These are phyloP conservation scores for Halyomorpha halys DNA, from an alignment of 1,140 invertebrate species.

Conservation along the genomic window DNA sequence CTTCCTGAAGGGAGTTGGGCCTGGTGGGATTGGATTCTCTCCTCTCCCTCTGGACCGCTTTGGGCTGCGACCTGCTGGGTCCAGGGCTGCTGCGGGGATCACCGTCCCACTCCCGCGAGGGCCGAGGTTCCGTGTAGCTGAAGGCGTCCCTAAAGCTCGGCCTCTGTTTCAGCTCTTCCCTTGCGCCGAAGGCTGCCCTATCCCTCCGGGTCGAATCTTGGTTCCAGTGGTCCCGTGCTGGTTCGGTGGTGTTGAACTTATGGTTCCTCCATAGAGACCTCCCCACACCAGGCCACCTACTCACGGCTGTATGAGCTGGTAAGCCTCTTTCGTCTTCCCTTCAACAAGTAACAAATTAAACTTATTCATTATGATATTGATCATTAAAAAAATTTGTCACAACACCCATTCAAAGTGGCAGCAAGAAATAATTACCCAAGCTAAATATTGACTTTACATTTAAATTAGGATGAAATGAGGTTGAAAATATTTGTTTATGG, in stretches of 20 bases:
- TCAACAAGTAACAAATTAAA: neutral
- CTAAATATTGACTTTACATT: too few relatives aligned
- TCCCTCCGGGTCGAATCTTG: neutral
- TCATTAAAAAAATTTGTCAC: too few relatives aligned
- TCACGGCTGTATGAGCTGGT: neutral
- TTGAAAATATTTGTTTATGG: too few relatives aligned
- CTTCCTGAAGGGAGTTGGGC: slow-evolving; percentile 5
- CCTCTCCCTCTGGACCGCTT: neutral
- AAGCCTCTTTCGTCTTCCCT: slow-evolving; percentile 5
- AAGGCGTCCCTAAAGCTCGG: neutral
- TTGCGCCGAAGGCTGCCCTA: neutral
- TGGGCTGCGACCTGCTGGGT: too few relatives aligned
- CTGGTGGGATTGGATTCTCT: neutral
- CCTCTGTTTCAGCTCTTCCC: neutral
- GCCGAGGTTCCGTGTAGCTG: too few relatives aligned
- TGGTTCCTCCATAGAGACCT: neutral
- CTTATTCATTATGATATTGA: too few relatives aligned
- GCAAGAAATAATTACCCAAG: too few relatives aligned
- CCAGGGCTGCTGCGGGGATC: too few relatives aligned
- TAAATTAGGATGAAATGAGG: too few relatives aligned
- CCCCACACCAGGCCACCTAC: slow-evolving; percentile 1
- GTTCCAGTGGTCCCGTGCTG: neutral
- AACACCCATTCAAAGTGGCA: too few relatives aligned
- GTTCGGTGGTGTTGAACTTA: neutral
- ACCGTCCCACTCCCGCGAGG: too few relatives aligned